Conservation (phyloP, 2,113 vertebrate genomes). For the Mesocricetus auratus region DNA sequence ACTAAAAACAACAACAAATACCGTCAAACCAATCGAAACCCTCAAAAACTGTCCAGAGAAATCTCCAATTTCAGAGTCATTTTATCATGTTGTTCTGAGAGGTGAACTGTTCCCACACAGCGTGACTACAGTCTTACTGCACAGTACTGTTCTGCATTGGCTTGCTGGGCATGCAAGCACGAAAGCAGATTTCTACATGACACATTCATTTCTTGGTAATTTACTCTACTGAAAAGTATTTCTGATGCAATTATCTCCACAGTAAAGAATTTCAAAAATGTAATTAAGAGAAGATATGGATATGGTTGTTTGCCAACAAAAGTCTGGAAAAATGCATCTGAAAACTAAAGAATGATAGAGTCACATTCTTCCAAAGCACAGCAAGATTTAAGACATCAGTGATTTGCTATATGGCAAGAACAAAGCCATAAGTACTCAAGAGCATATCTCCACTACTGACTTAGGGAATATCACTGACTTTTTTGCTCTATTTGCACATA, state of each 20-base stretch:
- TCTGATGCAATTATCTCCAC: conserved; percentile 49
- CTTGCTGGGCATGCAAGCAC: neutral
- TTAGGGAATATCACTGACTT: neutral
- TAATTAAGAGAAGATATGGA: conserved; percentile 63
- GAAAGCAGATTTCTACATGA: conserved; percentile 10
- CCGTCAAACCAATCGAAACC: neutral
- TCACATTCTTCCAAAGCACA: conserved; percentile 16
- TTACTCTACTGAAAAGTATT: neutral
- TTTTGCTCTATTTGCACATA: neutral
- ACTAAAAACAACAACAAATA: neutral
- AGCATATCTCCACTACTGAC: conserved; percentile 36
- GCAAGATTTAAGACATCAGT: neutral
- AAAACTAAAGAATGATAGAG: conserved; percentile 38
- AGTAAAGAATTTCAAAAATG: conserved; percentile 59
- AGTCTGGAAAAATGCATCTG: conserved; percentile 31
- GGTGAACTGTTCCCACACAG: neutral
- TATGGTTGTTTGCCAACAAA: conserved; percentile 48
- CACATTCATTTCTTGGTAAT: neutral
- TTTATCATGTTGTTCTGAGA: neutral
- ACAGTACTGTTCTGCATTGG: neutral
- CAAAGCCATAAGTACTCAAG: neutral
- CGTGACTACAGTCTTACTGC: neutral
- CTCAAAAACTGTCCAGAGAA: conserved; percentile 13
- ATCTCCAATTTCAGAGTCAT: neutral
- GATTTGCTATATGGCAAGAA: conserved; percentile 35